Evolutionary conservation across 1,140 invertebrate genomes (phyloP), one percentile per base, ranked within the genome.

Genomic region (Sycophila sp.): DNA sequence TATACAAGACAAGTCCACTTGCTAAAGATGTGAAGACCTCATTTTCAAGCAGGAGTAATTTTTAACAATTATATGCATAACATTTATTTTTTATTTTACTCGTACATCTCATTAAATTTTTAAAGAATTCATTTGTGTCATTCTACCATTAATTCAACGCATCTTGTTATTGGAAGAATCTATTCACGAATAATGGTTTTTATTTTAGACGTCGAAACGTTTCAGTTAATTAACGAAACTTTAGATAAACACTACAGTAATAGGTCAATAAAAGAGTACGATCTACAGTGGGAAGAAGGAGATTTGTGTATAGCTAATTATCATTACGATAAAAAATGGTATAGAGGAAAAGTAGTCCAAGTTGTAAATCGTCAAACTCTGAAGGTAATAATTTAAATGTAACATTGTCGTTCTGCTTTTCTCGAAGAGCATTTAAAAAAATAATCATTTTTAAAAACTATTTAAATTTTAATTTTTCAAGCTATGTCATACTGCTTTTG

Each of bases 271-370:
- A 87, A 87, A 71, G 80, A 86, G 30, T 80, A 81, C 62, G 85
- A 87, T 72, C 72, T 79, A 11, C 79, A 80, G 64, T 90, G 89
- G 90, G 71, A 76, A 49, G 74, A 80, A 2, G 91, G 89, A 1
- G 89, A 93, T 64, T 82, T 90, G 0, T 93, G 92, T 72, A 82
- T 92, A 15, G 91, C 88, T 0, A 83, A 86, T 53, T 94, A 88
- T 80, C 87, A 88, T 73, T 15, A 86, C 5, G 89, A 93, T 76
- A 83, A 88, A 3, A 82, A 83, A 11, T 92, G 91, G 85, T 88
- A 89, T 53, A 78, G 88, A 64, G 88, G 78, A 28, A 79, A 75
- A 76, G 74, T 88, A 5, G 13, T 77, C 4, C 13, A 77, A 55
- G 76, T 82, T 45, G 15, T 47, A 17, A 71, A 60, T n/a, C 42